Evolutionary conservation across 2,113 vertebrate genomes (phyloP).

Genomic region (Atrichornis clamosus): DNA sequence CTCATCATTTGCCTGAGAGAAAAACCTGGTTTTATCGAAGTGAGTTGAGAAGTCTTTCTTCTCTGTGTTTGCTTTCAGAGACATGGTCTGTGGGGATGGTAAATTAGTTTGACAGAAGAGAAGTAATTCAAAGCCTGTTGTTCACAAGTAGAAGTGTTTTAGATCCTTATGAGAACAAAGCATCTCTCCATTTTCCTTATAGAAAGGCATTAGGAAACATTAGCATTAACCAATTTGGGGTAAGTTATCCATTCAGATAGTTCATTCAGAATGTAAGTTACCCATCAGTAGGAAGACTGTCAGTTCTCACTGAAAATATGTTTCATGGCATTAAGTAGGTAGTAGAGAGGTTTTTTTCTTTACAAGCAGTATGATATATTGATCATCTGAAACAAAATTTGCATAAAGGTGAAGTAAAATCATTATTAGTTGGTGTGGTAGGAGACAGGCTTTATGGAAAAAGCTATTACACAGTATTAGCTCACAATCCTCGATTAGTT

Average conservation of each 20-base stretch:
- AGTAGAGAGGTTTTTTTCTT: neutral
- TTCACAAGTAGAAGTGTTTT: slow-evolving; percentile 37
- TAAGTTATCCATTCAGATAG: neutral
- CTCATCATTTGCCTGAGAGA: slow-evolving; percentile 11
- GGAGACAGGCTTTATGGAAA: neutral
- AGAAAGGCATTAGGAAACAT: neutral
- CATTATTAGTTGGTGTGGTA: neutral
- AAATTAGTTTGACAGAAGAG: slow-evolving; percentile 67
- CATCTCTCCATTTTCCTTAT: neutral
- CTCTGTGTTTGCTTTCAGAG: slow-evolving; percentile 62
- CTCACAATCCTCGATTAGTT: neutral
- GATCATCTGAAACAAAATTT: neutral
- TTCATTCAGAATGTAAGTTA: neutral
- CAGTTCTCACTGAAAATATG: neutral
- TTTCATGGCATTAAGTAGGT: neutral
- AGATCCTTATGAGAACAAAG: slow-evolving; percentile 18
- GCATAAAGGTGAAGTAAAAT: neutral
- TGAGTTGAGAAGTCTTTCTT: slow-evolving; percentile 25
- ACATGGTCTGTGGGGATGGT: slow-evolving; percentile 49
- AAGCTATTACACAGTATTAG: neutral
- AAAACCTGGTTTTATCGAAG: slow-evolving; percentile 18
- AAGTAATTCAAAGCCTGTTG: slow-evolving; percentile 60
- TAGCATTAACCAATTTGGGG: neutral
- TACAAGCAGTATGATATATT: neutral
- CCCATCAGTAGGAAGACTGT: neutral